Base-by-base conservation (phyloP, 2,797 vertebrate species). In the Sebastes minor region DNA sequence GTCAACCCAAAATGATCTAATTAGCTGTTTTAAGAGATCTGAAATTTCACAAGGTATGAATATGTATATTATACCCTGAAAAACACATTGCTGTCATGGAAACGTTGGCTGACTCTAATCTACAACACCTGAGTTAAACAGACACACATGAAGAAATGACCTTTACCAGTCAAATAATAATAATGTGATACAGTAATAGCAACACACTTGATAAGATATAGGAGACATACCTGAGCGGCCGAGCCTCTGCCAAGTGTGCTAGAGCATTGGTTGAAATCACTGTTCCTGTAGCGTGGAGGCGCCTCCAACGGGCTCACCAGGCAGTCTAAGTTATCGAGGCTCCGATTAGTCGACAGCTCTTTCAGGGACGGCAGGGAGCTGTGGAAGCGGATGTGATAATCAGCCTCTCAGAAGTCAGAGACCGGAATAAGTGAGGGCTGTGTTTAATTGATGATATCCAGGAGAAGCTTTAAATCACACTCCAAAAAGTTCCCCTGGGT, bases 251-350 rank as follows among this genome's bases (percentile, higher is more conserved):
- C 94, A 85, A 96, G 77, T 3, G 95, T 97, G 84, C 96, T 94
- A 0, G 96, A 95, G 90, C 96, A 93, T 52, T 96, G 97, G 89
- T 95, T 97, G 93, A 97, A 98, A 88, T 98, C 96, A 74, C 95
- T 95, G 85, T 97, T 96, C 96, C 97, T 97, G 94, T 95, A 95
- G 3, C 94, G 96, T 76, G 96, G 97, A 74, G 96, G 96, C 30
- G 95, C 95, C 83, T 97, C 97, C 86, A 96, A 86, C 18, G 97
- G 96, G 89, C 97, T 97, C 90, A 98, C 97, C 12, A 99, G 94
- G 78, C 97, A 99, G 93, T 99, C 98, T 88, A 99, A 94, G 91
- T 97, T 97, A 93, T 99, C 98, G 76, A 99, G 95, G 92, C 98
- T 99, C 94, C 98, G 98, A 92, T 93, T 94, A 77, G 94, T 96